These are phyloP conservation scores for Limnephilus lunatus DNA, from an alignment of 2,888 invertebrate genomes.

Conservation along the genomic window DNA sequence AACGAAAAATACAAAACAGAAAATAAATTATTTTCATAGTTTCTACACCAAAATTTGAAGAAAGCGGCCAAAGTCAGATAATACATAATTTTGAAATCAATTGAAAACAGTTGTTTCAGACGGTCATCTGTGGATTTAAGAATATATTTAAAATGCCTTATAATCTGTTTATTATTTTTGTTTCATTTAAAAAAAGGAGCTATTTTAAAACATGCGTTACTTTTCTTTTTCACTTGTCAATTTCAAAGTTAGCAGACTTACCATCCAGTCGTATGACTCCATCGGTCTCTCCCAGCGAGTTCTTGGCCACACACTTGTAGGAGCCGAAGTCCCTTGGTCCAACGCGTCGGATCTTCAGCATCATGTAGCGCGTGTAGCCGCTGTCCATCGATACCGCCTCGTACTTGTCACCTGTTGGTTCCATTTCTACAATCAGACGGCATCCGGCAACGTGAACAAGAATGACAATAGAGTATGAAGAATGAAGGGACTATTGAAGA, in stretches of 20 bases:
- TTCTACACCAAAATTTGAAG: too few species aligned
- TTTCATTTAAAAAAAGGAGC: too few species aligned
- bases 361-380: conserved; percentile 95
- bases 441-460: conserved; percentile 6
- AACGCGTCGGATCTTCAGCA: conserved; percentile 91
- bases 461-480: neutral
- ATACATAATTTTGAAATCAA: too few species aligned
- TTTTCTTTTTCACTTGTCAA: neutral
- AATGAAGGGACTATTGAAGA: neutral
- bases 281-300: conserved; percentile 93
- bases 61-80: too few species aligned
- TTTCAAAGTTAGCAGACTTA: conserved; percentile 71
- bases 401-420: conserved; percentile 91
- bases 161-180: too few species aligned
- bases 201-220: too few species aligned
- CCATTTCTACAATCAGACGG: conserved; percentile 77
- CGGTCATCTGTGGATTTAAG: too few species aligned
- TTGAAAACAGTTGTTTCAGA: too few species aligned
- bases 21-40: too few species aligned
- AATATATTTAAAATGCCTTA: too few species aligned
- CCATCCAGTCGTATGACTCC: conserved; percentile 94
- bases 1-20: too few species aligned
- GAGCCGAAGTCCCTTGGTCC: conserved; percentile 90
- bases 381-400: conserved; percentile 91
- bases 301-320: conserved; percentile 94